Conservation (phyloP, 2,113 vertebrate genomes). For the Mobula hypostoma region DNA sequence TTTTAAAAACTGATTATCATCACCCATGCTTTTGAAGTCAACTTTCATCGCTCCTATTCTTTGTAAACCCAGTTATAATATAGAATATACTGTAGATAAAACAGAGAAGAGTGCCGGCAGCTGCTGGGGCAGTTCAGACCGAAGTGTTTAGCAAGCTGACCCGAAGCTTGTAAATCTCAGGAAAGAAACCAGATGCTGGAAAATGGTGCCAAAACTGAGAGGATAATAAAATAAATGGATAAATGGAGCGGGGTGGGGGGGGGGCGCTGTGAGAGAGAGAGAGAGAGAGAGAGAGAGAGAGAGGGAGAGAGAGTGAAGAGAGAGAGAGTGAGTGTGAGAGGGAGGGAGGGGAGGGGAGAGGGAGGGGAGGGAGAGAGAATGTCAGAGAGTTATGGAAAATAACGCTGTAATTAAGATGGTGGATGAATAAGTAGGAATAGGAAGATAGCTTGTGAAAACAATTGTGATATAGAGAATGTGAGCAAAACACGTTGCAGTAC, state of each 20-base stretch:
- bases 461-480: neutral
- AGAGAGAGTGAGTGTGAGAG: no score
- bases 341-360: no score
- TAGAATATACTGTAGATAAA: neutral
- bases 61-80: neutral
- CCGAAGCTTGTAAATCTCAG: neutral
- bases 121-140: neutral
- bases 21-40: neutral
- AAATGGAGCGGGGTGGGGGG: no score
- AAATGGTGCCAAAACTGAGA: neutral
- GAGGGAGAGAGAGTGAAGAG: no score
- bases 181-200: neutral
- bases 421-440: neutral
- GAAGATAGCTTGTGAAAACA: neutral
- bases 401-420: neutral
- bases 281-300: no score
- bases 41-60: neutral
- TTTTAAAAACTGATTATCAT: neutral
- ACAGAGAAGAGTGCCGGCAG: neutral
- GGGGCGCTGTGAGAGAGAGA: no score
- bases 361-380: no score
- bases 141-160: neutral
- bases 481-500: neutral
- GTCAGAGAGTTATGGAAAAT: neutral
- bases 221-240: neutral